Base-by-base conservation (phyloP, 2,888 invertebrate genomes). In the Pseudococcus longispinus region DNA sequence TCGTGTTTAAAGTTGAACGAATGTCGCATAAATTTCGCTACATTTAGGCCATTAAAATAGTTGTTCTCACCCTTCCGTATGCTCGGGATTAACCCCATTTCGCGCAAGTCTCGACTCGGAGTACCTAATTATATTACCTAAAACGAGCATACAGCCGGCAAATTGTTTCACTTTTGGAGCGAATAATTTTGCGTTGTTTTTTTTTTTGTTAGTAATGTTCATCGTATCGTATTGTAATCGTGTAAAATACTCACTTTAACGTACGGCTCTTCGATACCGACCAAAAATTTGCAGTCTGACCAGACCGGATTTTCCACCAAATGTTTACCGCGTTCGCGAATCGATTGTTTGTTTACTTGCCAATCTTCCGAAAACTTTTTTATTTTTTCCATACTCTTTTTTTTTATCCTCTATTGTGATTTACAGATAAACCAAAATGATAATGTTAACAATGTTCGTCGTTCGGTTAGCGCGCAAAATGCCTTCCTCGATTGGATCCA, bases 231-330 rank as follows among this genome's bases (percentile, higher is more conserved):
- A 60, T n/a, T 55, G 4, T 37, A 37, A 55, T 37, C 29, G 37
- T 2, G 37, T 18, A 42, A 77, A 32, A 29, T 80, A 65, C 87
- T 51, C 55, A 87, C 83, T 55, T 42, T 83, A 15, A 83, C 37
- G 37, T 70, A 60, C 9, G 83, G 42, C 15, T 87, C 87, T 44
- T 95, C 94, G 11, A 94, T 93, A 0, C 96, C 96, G 74, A 96
- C 96, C 88, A 96, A 91, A 90, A 96, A 96, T 20, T 94, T 93
- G 90, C 96, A 96, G 89, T 96, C 96, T 15, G 95, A 93, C 96
- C 96, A 96, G 91, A 95, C 94, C 84, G 94, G 95, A 1, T 94
- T 94, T 90, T 95, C 94, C n/a, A 96, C 91, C 15, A 96, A 91
- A 90, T 95, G 94, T 88, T 93, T 93, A 0, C 95, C 95, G 87